Conservation (phyloP, 2,113 vertebrate genomes). For the Upupa epops region DNA sequence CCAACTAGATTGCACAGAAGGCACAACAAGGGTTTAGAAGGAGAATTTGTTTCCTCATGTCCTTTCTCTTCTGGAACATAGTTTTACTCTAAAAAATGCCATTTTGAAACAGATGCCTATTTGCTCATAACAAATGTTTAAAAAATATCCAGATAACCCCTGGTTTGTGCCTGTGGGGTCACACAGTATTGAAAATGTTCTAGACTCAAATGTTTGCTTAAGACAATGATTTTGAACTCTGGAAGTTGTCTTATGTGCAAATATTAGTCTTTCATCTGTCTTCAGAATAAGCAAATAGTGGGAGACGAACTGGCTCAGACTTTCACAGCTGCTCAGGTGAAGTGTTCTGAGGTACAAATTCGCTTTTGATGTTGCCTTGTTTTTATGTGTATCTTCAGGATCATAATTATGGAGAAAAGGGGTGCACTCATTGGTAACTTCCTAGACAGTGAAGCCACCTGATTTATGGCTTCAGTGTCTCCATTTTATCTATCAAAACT, state of each 20-base stretch:
- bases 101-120: not conserved
- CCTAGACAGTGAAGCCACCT: constrained; percentile 79
- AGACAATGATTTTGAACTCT: not conserved
- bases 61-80: not conserved
- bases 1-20: not conserved
- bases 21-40: not conserved
- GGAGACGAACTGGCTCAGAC: constrained; percentile 11
- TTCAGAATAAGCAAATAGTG: constrained; percentile 12
- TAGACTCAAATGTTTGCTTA: constrained; percentile 2
- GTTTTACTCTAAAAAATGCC: not conserved
- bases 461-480: constrained; percentile 87
- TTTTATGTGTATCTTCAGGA: constrained; percentile 49
- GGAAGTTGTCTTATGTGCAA: not conserved
- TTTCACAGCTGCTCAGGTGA: not conserved
- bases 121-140: not conserved
- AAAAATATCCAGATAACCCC: not conserved
- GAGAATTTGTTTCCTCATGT: not conserved
- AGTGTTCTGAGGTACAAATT: not conserved
- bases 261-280: constrained; percentile 34
- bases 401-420: constrained; percentile 67
- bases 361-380: constrained; percentile 1
- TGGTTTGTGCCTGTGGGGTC: not conserved
- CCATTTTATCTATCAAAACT: constrained; percentile 84
- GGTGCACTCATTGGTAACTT: constrained; percentile 81
- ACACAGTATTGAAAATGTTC: not conserved